Base-by-base conservation (phyloP, 1,140 invertebrate genomes). In the Papilio dardanus region DNA sequence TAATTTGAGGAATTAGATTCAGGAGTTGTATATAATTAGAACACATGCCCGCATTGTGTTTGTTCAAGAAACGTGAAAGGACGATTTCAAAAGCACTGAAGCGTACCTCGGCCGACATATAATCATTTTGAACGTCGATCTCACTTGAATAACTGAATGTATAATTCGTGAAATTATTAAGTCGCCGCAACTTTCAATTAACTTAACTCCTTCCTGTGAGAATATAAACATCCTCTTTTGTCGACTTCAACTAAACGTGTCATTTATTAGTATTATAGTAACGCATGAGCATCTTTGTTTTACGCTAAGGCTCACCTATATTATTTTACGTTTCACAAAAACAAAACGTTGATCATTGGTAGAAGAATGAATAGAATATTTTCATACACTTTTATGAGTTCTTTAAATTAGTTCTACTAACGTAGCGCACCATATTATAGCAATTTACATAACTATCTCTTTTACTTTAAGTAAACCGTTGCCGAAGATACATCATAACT, bases 11-110 rank as follows among this genome's bases (percentile, higher is more conserved):
- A 76, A 83, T 85, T 83, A 82, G 68, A 79, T 78, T 77, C 74
- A 65, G 46, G 19, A 50, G 31, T 33, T 74, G 35, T 74, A 40
- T 83, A 62, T 84, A 77, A 85, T 86, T 85, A 84, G 76, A 79
- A 83, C 78, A 83, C 81, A 81, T 83, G 81, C 79, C 81, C 76
- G 79, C 83, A 83, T 85, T 87, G 81, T 84, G 69, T 87, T 86
- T 87, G 86, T 78, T 79, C 81, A 86, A 74, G 83, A 81, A 54
- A 81, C 86, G 76, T 83, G 86, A 86, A 87, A 80, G 76, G 73
- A 75, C 76, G 71, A 78, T 84, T 82, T 79, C 73, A 77, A 82
- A 83, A 54, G 77, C 83, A 84, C 77, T 80, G 79, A 81, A 79
- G 77, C 85, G 76, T 81, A 81, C 62, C 77, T 77, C 42, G 7